Evolutionary conservation across 1,140 invertebrate genomes (phyloP).

Genomic region (Medauroidea extradentata): DNA sequence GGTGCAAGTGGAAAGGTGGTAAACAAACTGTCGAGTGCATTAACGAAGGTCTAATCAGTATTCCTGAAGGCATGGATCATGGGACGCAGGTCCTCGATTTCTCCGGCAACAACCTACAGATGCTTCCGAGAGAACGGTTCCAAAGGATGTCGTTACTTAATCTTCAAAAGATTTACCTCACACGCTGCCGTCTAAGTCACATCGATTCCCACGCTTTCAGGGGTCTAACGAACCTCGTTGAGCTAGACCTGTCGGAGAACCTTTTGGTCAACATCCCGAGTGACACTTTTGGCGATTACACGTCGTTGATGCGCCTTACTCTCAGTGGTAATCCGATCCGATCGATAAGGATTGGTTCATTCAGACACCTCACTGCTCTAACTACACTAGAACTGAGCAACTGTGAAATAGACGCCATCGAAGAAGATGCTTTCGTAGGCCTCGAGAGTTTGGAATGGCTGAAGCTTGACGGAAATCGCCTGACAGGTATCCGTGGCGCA

Average conservation of each 20-base stretch:
- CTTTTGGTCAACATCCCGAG: conserved; percentile 69
- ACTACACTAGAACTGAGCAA: conserved; percentile 76
- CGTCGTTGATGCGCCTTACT: conserved; percentile 73
- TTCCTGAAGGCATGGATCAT: conserved; percentile 78
- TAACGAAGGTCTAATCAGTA: conserved; percentile 63
- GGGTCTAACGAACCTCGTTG: conserved; percentile 81
- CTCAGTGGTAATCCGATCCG: conserved; percentile 77
- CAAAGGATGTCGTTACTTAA: conserved; percentile 73
- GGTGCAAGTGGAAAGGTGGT: conserved; percentile 88
- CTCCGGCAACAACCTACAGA: conserved; percentile 72
- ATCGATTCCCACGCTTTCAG: conserved; percentile 75
- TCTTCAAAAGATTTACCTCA: conserved; percentile 78
- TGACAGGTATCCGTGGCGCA: conserved; percentile 63
- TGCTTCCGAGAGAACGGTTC: conserved; percentile 70
- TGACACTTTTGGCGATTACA: conserved; percentile 68
- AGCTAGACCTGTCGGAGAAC: conserved; percentile 82
- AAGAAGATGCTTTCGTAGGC: conserved; percentile 75
- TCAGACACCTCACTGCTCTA: conserved; percentile 66
- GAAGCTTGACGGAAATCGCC: conserved; percentile 73
- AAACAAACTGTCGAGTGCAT: conserved; percentile 86
- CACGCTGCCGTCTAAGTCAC: conserved; percentile 66
- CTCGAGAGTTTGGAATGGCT: conserved; percentile 78
- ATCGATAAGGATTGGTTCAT: conserved; percentile 65
- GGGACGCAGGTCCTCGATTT: conserved; percentile 86
- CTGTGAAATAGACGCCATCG: conserved; percentile 70